Conservation (phyloP, 2,888 invertebrate species). For the Caenorhabditis zanzibari region DNA sequence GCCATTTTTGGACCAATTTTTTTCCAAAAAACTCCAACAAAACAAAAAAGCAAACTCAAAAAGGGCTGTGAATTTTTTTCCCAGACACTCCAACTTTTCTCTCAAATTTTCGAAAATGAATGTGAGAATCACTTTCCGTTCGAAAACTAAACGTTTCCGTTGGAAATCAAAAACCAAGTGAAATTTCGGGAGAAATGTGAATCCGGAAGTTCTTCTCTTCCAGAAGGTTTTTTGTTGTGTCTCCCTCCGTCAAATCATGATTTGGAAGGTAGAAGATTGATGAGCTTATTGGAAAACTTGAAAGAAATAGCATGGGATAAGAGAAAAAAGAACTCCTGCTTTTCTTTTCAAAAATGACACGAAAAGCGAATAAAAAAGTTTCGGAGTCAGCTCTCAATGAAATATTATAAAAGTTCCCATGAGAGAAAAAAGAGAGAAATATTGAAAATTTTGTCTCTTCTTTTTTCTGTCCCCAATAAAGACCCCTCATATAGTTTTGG, state of each 20-base stretch:
- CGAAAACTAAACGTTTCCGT: neutral
- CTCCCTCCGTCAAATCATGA: neutral
- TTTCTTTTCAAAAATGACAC: neutral
- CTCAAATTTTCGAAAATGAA: slow-evolving; percentile 10
- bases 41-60: neutral
- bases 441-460: slow-evolving; percentile 14
- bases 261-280: neutral
- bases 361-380: slow-evolving; percentile 8
- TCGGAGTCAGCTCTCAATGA: neutral
- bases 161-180: slow-evolving; percentile 25
- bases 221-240: slow-evolving; percentile 7
- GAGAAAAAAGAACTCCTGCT: neutral
- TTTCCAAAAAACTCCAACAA: neutral
- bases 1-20: too few relatives aligned
- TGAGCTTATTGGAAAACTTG: neutral
- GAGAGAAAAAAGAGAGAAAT: slow-evolving; percentile 25
- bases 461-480: slow-evolving; percentile 14
- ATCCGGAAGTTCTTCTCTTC: slow-evolving; percentile 16
- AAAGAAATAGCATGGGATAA: neutral
- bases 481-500: slow-evolving; percentile 36
- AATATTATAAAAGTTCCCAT: slow-evolving; percentile 35
- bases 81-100: neutral
- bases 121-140: slow-evolving; percentile 1
- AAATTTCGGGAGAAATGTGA: neutral
- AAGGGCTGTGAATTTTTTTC: neutral